These are phyloP conservation scores for Picus viridis DNA, from an alignment of 2,797 vertebrate species.

Conservation along the genomic window DNA sequence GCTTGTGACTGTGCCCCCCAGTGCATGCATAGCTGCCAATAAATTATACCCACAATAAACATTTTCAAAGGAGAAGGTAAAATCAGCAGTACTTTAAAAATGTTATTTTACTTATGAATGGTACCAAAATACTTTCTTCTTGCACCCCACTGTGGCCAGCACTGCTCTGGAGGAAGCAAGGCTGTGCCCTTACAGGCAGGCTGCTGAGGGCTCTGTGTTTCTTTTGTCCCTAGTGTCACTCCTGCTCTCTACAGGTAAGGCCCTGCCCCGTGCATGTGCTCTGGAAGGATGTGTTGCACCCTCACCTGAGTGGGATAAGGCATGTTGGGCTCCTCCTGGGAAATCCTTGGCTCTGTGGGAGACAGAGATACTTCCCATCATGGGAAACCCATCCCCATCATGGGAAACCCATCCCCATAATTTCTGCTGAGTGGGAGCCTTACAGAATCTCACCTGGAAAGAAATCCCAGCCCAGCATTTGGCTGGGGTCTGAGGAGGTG, in stretches of 20 bases:
- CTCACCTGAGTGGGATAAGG: not conserved
- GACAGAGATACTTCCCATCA: not conserved
- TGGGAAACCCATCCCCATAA: not conserved
- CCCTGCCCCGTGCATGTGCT: not conserved
- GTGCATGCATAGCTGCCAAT: not conserved
- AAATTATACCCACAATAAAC: not conserved
- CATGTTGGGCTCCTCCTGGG: not conserved
- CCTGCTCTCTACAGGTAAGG: not conserved
- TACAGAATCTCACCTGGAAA: not conserved
- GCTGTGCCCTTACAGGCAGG: not conserved
- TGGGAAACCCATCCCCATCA: not conserved
- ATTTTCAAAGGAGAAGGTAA: not conserved
- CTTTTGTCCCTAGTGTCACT: not conserved
- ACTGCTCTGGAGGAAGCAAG: not conserved
- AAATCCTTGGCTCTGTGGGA: not conserved
- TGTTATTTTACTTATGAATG: not conserved
- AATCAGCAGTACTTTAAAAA: not conserved
- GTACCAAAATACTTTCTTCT: not conserved
- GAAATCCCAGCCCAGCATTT: not conserved
- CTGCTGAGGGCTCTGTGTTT: not conserved
- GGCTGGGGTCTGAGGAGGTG: accelerated
- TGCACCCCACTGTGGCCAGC: not conserved
- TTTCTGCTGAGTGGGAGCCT: not conserved
- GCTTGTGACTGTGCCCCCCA: not conserved
- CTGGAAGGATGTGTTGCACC: not conserved